Evolutionary conservation across 2,888 invertebrate species (phyloP), one percentile per base, ranked within the genome.

Genomic region (Chymomyza procnemis): DNA sequence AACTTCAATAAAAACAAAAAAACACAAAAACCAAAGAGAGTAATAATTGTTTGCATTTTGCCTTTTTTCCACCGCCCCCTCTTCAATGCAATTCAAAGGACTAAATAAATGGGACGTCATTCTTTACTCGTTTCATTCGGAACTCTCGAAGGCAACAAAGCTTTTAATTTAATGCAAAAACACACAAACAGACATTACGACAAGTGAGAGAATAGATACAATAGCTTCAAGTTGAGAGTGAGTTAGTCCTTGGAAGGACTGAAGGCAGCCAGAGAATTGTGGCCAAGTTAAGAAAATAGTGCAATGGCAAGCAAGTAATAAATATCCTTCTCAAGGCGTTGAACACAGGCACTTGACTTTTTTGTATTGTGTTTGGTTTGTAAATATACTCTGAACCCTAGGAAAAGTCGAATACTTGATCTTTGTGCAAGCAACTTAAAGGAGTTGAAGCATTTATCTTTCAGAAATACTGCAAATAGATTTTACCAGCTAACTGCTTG

Each of bases 1-100:
- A 73, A 73, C 73, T 74, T 73, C 67, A 73, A 73, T 73, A 73
- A 73, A 73, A 57, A 73, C 6, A 55, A 47, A 41, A 41, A 12
- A 65, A 18, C 41, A 60, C 61, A 64, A 69, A 69, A 52, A 48
- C 26, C 26, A 65, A 41, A 55, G 18, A 54, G 52, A 61, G 12
- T 41, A 54, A 54, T n/a, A 16, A 18, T 18, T 18, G 48, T 50
- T 50, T 50, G 16, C 18, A 16, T 50, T 26, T 50, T 50, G 48
- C 48, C n/a, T n/a, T n/a, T 18, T 18, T 18, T 50, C 14, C 16
- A n/a, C n/a, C n/a, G n/a, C n/a, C n/a, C n/a, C n/a, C n/a, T n/a
- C 18, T 50, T 50, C 48, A 50, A 18, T 50, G 34, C 34, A 41
- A 41, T 18, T 50, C 48, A 50, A 48, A 46, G 19, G 50, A 30